Conservation (phyloP, 2,888 invertebrate species). For the Tachina grossa region DNA sequence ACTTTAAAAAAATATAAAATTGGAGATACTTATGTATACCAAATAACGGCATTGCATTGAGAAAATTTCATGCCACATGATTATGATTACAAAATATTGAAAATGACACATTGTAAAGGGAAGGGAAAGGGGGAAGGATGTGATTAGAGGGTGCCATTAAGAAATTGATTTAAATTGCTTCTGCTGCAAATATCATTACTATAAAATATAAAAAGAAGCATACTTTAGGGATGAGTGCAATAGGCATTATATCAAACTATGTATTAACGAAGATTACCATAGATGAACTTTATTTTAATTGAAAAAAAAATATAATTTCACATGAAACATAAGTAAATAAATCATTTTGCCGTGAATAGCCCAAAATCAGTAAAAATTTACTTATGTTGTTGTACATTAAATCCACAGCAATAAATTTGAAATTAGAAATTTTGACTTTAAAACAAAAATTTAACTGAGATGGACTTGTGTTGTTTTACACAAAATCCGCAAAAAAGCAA, state of each 20-base stretch:
- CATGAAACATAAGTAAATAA: no score
- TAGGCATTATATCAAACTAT: background rate
- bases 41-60: constrained; percentile 38
- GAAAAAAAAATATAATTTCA: no score
- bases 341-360: no score
- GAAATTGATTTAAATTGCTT: constrained; percentile 62
- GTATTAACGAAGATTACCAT: background rate
- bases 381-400: no score
- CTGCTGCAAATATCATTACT: constrained; percentile 29
- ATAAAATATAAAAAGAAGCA: constrained; percentile 4
- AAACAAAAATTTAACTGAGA: no score
- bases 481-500: no score
- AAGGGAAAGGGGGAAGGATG: background rate
- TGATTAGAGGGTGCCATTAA: constrained; percentile 16
- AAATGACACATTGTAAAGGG: constrained; percentile 10
- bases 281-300: no score
- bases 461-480: no score
- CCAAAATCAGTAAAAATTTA: no score
- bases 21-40: constrained; percentile 7
- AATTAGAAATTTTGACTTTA: no score
- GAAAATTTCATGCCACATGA: constrained; percentile 26
- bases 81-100: constrained; percentile 55
- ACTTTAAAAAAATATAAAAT: constrained; percentile 66
- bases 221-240: background rate
- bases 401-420: no score